A percentile compares a stretch with the other conserved stretches of the same genome.
phyloP scores from a whole-genome alignment of 92 coral and sea anemone genomes.

The Epizoanthus fatuus region DNA sequence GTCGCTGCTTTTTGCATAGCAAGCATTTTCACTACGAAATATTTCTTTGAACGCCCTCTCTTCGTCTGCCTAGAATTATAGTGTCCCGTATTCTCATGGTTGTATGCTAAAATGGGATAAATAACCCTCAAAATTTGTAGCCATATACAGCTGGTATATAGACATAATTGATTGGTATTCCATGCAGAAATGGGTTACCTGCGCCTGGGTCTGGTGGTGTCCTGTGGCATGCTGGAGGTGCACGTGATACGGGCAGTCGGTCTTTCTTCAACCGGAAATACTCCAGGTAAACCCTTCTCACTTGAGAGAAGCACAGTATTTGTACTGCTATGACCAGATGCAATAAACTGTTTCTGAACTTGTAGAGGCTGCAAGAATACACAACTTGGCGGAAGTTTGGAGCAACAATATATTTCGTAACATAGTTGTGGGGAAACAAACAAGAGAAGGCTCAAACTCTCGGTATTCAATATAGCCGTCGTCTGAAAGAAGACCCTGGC shows the following conservation, averaged over 20 bases:
- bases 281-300: constrained; percentile 25
- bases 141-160: neutral
- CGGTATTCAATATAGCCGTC: no score
- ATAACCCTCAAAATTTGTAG: neutral
- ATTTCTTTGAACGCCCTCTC: no score
- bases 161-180: neutral
- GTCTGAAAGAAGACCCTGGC: no score
- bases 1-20: no score
- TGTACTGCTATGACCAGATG: neutral
- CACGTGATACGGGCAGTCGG: constrained; percentile 50
- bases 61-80: no score
- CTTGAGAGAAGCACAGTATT: neutral
- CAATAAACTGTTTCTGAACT: neutral
- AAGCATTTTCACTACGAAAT: no score
- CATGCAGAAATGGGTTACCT: constrained; percentile 50
- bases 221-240: constrained; percentile 47
- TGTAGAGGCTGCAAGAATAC: no score
- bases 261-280: neutral
- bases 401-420: no score
- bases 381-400: no score
- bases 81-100: no score
- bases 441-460: no score
- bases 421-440: no score
- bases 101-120: neutral
- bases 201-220: constrained; percentile 46